Evolutionary conservation across 1,140 invertebrate species (phyloP).

Genomic region (Drosophila mojavensis): DNA sequence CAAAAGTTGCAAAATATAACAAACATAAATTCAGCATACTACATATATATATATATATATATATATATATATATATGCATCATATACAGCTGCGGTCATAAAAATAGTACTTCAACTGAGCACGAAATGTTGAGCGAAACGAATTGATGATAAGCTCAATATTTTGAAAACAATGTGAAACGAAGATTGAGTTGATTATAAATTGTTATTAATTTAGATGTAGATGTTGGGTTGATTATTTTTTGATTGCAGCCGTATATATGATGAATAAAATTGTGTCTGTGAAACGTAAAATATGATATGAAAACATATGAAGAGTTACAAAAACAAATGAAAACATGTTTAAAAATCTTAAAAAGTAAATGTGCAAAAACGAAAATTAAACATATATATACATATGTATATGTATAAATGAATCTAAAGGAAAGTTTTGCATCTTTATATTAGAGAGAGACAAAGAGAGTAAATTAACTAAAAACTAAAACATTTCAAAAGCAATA

Average conservation of each 20-base stretch:
- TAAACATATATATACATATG: constrained; percentile 15
- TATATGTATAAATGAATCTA: neutral
- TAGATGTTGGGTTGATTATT: too few species aligned
- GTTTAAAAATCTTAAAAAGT: too few species aligned
- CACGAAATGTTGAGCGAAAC: too few species aligned
- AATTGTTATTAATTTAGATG: too few species aligned
- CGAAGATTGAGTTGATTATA: too few species aligned
- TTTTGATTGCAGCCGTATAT: constrained; percentile 9
- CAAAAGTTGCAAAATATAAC: constrained; percentile 41
- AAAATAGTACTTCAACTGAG: too few species aligned
- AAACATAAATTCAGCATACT: constrained; percentile 26
- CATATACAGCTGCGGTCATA: neutral
- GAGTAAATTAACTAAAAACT: constrained; percentile 58
- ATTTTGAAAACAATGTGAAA: too few species aligned
- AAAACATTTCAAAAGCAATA: constrained; percentile 22
- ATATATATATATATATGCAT: constrained; percentile 51
- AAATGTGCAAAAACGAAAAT: constrained; percentile 37
- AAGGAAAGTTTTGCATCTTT: constrained; percentile 76
- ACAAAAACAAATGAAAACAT: too few species aligned
- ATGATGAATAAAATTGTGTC: constrained; percentile 62
- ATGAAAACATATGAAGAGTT: constrained; percentile 53
- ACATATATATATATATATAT: constrained; percentile 45
- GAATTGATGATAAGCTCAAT: too few species aligned
- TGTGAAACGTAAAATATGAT: constrained; percentile 76
- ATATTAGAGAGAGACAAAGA: constrained; percentile 56